Evolutionary conservation across 1,140 invertebrate species (phyloP).

Genomic region (Cyclargus thomasi): DNA sequence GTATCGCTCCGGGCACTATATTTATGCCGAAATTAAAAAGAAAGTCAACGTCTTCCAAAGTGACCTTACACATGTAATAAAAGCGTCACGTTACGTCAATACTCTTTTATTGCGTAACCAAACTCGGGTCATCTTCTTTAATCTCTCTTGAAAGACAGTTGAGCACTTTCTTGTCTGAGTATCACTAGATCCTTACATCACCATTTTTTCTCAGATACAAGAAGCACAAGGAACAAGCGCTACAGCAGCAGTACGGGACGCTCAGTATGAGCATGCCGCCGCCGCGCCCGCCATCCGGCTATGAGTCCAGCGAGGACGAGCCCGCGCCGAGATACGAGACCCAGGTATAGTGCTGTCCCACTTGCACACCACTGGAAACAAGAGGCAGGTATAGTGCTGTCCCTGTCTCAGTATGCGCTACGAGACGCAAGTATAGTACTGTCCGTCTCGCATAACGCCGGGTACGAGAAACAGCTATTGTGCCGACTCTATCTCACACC

Average conservation of each 20-base stretch:
- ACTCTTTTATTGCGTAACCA: too few species aligned
- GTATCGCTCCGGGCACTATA: too few species aligned
- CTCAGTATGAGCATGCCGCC: constrained; percentile 61
- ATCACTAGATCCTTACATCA: background rate
- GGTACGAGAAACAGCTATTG: constrained; percentile 59
- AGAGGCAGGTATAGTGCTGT: background rate
- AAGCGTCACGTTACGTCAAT: too few species aligned
- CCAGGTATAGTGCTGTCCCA: constrained; percentile 37
- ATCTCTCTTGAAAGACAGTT: too few species aligned
- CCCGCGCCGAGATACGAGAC: constrained; percentile 62
- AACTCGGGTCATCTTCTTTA: too few species aligned
- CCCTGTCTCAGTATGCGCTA: background rate
- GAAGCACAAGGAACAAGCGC: constrained; percentile 62
- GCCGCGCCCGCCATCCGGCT: constrained; percentile 54
- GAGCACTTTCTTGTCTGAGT: background rate
- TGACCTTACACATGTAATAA: too few species aligned
- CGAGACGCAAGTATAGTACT: too few species aligned
- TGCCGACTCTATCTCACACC: background rate
- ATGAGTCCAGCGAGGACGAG: constrained; percentile 64
- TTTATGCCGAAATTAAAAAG: too few species aligned
- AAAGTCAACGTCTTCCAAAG: too few species aligned
- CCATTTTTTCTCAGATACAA: constrained; percentile 46
- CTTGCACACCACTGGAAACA: background rate
- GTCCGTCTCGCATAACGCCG: constrained; percentile 26
- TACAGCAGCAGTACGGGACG: constrained; percentile 63